Evolutionary conservation across 2,113 vertebrate genomes (phyloP).

Genomic region (Ginglymostoma cirratum): DNA sequence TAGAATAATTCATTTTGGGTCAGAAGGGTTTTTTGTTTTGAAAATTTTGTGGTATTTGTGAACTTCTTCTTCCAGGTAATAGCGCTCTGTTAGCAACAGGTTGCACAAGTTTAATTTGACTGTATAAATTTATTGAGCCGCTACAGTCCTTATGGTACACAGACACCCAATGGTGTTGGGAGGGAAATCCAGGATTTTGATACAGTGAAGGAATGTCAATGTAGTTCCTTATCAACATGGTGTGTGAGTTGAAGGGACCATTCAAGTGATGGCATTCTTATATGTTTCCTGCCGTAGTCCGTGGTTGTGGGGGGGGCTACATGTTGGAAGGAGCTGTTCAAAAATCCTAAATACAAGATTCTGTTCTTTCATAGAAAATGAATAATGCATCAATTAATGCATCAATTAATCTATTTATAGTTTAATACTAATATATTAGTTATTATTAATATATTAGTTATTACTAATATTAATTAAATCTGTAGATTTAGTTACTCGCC

Average conservation of each 20-base stretch:
- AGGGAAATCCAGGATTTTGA: background rate
- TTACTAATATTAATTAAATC: background rate
- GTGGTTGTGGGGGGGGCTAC: background rate
- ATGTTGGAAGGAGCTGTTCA: background rate
- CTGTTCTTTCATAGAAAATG: background rate
- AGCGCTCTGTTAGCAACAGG: background rate
- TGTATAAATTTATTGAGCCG: background rate
- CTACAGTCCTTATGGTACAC: background rate
- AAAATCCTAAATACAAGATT: background rate
- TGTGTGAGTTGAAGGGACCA: background rate
- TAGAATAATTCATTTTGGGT: background rate
- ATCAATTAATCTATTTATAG: background rate
- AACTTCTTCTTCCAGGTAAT: background rate
- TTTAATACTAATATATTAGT: background rate
- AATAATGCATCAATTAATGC: background rate
- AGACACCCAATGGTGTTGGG: background rate
- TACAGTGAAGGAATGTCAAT: background rate
- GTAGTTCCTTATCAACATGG: background rate
- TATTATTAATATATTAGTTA: no score
- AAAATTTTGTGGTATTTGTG: background rate
- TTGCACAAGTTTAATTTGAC: background rate
- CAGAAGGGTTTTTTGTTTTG: background rate
- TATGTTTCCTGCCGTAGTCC: background rate
- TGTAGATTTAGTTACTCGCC: background rate
- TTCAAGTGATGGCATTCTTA: background rate